These are phyloP conservation scores for Disparrhopalites patrizii DNA, from an alignment of 2,888 invertebrate species.

Conservation along the genomic window DNA sequence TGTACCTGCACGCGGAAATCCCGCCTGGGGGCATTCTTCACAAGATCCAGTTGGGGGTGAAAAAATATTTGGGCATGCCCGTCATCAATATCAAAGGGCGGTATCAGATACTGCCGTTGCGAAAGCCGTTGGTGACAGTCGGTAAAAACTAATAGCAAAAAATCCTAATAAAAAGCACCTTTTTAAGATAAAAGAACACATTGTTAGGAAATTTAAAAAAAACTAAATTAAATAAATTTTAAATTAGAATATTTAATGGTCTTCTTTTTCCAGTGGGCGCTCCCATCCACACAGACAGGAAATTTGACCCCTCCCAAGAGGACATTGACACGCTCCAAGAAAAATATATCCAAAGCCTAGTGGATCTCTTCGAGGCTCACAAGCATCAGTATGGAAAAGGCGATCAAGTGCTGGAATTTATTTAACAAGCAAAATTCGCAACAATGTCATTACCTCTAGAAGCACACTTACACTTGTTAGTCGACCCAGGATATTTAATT, in stretches of 20 bases:
- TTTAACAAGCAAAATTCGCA: too few relatives aligned
- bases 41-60: constrained; percentile 60
- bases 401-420: neutral
- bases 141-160: neutral
- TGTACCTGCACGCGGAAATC: constrained; percentile 72
- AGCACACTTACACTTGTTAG: too few relatives aligned
- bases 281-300: constrained; percentile 72
- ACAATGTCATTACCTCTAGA: too few relatives aligned
- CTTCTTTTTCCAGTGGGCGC: constrained; percentile 65
- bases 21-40: constrained; percentile 66
- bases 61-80: neutral
- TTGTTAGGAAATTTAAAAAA: too few relatives aligned
- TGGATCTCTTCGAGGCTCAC: constrained; percentile 74
- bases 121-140: neutral
- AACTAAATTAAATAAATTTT: too few relatives aligned
- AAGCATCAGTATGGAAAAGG: constrained; percentile 55
- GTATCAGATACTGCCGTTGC: neutral
- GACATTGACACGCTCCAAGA: constrained; percentile 72
- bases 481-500: too few relatives aligned
- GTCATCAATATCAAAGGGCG: neutral
- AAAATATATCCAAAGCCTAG: constrained; percentile 66
- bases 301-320: constrained; percentile 66
- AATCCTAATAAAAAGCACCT: too few relatives aligned
- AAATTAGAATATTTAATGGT: too few relatives aligned
- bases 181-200: too few relatives aligned